Base-by-base conservation (phyloP, 2,113 vertebrate genomes). In the Lophochroa leadbeateri region DNA sequence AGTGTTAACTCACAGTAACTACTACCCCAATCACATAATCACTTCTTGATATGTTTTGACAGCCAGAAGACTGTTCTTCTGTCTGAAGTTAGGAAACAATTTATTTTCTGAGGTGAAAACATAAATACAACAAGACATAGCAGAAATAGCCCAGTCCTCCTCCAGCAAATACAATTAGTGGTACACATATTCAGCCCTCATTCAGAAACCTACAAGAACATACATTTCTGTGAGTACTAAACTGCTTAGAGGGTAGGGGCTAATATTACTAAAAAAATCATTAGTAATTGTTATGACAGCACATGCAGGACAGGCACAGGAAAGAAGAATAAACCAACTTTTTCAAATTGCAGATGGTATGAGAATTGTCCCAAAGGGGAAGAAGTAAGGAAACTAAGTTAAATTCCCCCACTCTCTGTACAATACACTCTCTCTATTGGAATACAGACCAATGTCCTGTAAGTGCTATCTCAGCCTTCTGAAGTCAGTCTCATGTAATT, bases 21-120 rank as follows among this genome's bases (percentile, higher is more conserved):
- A 88, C 55, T 44, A 81, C 31, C 46, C 47, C 39, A 61, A 49
- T 75, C 52, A 44, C 68, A 79, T 19, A 61, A 58, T 16, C 5
- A 4, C 6, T 70, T 86, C 60, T 58, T 77, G 53, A 81, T 68
- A 41, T 37, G 47, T 86, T 94, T 88, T 93, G 88, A 92, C 82
- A 90, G 76, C 18, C 82, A 90, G 47, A 78, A 94, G 92, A 95
- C 81, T 71, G 72, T 49, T 86, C 23, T 35, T 81, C 35, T 81
- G 24, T 25, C 50, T 95, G 58, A 93, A 90, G 19, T 88, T 64
- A 50, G 39, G 64, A 88, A 95, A 83, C 9, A 25, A 77, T 64
- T 92, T 83, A 14, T 92, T 90, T 94, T 78, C 65, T 86, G 61
- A 39, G 60, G 72, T 81, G 52, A 68, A 94, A 86, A 90, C 57